Evolutionary conservation across 2,113 vertebrate genomes (phyloP), one percentile per base, ranked within the genome.

Genomic region (Meriones unguiculatus): DNA sequence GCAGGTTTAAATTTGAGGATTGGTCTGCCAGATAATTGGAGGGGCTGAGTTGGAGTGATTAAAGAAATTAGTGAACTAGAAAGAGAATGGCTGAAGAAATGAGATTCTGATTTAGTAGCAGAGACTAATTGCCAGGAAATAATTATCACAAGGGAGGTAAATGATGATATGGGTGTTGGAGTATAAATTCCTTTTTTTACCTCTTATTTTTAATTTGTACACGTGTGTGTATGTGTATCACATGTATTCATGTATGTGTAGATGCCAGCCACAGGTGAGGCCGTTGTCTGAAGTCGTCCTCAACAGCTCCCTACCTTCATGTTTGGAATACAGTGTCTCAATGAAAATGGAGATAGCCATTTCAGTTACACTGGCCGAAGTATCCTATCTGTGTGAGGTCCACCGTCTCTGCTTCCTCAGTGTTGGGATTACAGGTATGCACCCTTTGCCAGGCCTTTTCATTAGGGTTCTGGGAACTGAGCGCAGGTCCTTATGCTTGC

Each of bases 21-120:
- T 95, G 80, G 35, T 75, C 20, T 82, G 76, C 72, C 69, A 90
- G 80, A 86, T 94, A 95, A 89, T 59, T 92, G 59, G 81, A 96
- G 50, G n/a, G 9, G 52, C 87, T 87, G 57, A 88, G 62, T 41
- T 86, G 57, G 54, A 46, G 41, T 72, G 46, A 95, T 93, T 95
- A 94, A 90, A 81, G 59, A 92, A 70, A 76, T 96, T 91, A 92
- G 64, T 96, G 95, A 94, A 72, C 81, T 93, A 90, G 80, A 91
- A 96, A 90, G 67, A 85, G 41, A 64, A 78, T 25, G 46, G 30
- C 81, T 91, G 41, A 87, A 80, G 77, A 90, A 85, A 94, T n/a
- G 57, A 94, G 15, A 54, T 77, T 95, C 82, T 91, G 65, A 91
- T 91, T 94, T 80, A 87, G 72, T 52, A 67, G 69, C 35, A 86